These are phyloP conservation scores for Hylyphantes graminicola DNA, from an alignment of 1,140 invertebrate species.

Conservation along the genomic window DNA sequence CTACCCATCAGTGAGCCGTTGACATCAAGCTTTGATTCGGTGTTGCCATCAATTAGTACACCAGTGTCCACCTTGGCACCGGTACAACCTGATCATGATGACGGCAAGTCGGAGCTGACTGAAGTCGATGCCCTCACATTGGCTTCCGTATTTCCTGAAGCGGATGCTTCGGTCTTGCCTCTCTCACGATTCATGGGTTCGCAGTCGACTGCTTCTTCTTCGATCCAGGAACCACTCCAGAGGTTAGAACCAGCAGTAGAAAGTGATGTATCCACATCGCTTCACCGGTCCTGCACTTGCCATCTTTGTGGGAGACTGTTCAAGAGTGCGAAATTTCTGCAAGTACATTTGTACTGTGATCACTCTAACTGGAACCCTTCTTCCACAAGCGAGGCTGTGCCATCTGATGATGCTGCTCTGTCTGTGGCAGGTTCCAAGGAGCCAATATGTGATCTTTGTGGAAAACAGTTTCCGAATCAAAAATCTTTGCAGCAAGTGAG, in stretches of 20 bases:
- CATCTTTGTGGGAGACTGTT: constrained; percentile 63
- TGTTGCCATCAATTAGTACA: neutral
- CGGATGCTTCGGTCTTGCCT: constrained; percentile 27
- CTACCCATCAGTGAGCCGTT: constrained; percentile 34
- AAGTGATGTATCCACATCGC: constrained; percentile 18
- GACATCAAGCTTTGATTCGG: constrained; percentile 30
- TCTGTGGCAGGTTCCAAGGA: neutral
- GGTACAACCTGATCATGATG: constrained; percentile 2
- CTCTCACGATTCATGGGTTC: constrained; percentile 17
- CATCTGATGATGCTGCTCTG: constrained; percentile 25
- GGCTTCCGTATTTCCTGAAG: constrained; percentile 3
- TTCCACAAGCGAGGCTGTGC: constrained; percentile 9
- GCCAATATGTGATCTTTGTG: constrained; percentile 50
- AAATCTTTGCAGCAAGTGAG: constrained; percentile 56
- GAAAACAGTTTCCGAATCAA: constrained; percentile 52
- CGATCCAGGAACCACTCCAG: constrained; percentile 7
- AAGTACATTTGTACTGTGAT: constrained; percentile 65
- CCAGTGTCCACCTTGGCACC: constrained; percentile 6
- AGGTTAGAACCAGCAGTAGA: constrained; percentile 18
- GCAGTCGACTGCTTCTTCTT: neutral
- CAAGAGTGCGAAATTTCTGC: constrained; percentile 65
- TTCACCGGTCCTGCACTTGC: constrained; percentile 63
- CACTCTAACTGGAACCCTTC: constrained; percentile 51
- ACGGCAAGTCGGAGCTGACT: constrained; percentile 34
- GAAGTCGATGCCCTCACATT: constrained; percentile 21